A percentile compares a stretch with the other conserved stretches of the same genome.
Conservation (phyloP, 2,797 vertebrate species). For the Myotis daubentonii region DNA sequence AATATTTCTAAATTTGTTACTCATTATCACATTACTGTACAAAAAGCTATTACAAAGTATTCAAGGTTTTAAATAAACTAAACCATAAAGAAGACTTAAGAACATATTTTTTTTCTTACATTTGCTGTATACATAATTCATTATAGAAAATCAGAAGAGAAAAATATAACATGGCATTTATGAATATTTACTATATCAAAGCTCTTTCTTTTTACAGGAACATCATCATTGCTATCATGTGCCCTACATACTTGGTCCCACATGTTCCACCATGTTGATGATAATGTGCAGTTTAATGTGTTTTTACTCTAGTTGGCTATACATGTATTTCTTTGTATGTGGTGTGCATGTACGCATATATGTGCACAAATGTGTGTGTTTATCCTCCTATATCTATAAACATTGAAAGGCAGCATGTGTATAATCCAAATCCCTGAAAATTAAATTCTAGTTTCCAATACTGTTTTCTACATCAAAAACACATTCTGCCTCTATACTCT, state of each 20-base stretch:
- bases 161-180: neutral
- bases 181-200: neutral
- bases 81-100: neutral
- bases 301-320: neutral
- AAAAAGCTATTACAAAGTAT: neutral
- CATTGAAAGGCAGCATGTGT: neutral
- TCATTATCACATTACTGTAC: neutral
- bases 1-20: neutral
- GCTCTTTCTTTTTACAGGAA: neutral
- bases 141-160: neutral
- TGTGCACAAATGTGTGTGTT: neutral
- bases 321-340: neutral
- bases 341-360: no score
- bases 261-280: neutral
- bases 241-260: neutral
- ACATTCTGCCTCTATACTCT: neutral
- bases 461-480: neutral
- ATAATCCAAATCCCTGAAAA: neutral
- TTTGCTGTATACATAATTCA: neutral
- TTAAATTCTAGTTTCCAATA: neutral
- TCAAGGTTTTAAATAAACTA: conserved; percentile 15
- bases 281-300: neutral
- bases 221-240: rapidly evolving
- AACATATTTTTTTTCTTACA: neutral
- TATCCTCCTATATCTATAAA: neutral